Evolutionary conservation across 2,113 vertebrate genomes (phyloP), one percentile per base, ranked within the genome.

Genomic region (Glaucomys volans): DNA sequence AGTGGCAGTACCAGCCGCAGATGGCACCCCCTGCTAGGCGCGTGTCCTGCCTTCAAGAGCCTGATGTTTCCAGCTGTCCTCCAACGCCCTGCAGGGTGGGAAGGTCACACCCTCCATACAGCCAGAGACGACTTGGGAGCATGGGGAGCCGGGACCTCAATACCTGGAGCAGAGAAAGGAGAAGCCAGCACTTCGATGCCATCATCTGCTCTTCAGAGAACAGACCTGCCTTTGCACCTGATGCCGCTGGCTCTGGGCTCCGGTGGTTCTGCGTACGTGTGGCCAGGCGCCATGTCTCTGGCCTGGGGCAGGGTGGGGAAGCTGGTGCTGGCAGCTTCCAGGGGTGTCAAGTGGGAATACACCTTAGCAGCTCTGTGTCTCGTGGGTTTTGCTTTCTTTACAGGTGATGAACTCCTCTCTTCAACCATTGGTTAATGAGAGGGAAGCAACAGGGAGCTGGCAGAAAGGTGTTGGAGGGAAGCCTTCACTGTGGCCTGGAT

Each of bases 1-100:
- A 22, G 3, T 0, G 3, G 2, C 4, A 0, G 2, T 0, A 0
- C 2, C 3, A 9, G 59, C 9, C 24, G 1, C 81, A 50, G 9
- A 30, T 0, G 8, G 9, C 66, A 4, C 14, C 17, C 28, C 64
- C 54, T n/a, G 67, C 83, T 5, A 11, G 32, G 26, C 0, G 8
- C 6, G 44, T 20, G 1, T 47, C 37, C 75, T 79, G 85, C 50
- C 50, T 32, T 80, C 18, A 10, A 52, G 67, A 22, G 18, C 18
- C 0, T 8, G 42, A 8, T 3, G 0, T 22, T 42, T 71, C 17
- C 26, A 8, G 4, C 8, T 17, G 47, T 76, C 32, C 30, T 81
- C 72, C 24, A 0, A n/a, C 59, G 37, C 12, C 1, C 37, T 13
- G 81, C 44, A 0, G 37, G 50, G 8, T 30, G 32, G 44, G 10